Base-by-base conservation (phyloP, 2,797 vertebrate genomes). In the Rhynchonycteris naso region DNA sequence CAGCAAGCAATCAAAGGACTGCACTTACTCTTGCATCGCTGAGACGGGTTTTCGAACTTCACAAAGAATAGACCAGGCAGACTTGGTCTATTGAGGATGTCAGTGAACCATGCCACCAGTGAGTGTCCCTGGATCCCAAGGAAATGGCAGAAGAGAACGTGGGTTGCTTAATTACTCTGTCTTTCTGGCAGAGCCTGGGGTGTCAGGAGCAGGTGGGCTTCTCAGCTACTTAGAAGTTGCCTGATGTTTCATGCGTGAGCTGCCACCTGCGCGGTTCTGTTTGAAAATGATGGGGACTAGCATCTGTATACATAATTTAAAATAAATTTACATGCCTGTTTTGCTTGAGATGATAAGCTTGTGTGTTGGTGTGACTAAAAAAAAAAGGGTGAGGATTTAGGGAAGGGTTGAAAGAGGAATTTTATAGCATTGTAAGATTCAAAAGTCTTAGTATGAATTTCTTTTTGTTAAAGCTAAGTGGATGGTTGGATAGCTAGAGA, bases 281-380 rank as follows among this genome's bases (percentile, higher is more conserved):
- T 81, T 90, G 78, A 90, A 69, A 91, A 74, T 38, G 24, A 66
- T 69, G 84, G 50, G 59, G 26, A 10, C 28, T n/a, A 13, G 59
- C 69, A 82, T 43, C 82, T 91, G 88, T 47, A 22, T 74, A 61
- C 3, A 68, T 91, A 80, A 90, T 86, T 94, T 66, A 72, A 50
- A 93, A 74, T 74, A 82, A 47, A 85, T 56, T 85, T 79, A 43
- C 47, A 50, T 85, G 86, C 65, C 38, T 50, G 5, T 66, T 91
- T 90, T 94, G 24, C 69, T 38, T 61, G 74, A 66, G n/a, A 81
- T 80, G 43, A 26, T 88, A 58, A 59, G 72, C 33, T 88, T 65
- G 26, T 58, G 14, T 92, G 7, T 19, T 74, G 26, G 21, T 90
- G 18, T 71, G 74, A 85, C 80, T 38, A 87, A 15, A 56, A 33